Percentiles rank a stretch among this genome's conserved stretches.
Conservation (phyloP, 2,888 invertebrate species). For the Phrixothrix hirtus region DNA sequence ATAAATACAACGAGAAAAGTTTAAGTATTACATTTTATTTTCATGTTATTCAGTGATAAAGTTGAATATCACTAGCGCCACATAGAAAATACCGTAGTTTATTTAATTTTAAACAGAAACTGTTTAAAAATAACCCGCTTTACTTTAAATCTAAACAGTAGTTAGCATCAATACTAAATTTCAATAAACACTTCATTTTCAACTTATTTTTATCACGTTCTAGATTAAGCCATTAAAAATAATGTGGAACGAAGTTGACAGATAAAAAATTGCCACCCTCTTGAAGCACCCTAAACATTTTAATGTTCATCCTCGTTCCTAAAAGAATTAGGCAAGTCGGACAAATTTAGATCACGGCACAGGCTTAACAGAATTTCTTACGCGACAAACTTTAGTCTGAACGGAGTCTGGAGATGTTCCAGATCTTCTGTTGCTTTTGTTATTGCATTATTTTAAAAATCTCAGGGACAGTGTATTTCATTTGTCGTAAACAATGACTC, state of each 20-base stretch:
- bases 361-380: neutral
- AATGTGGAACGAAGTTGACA: too few relatives aligned
- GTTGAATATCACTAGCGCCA: too few relatives aligned
- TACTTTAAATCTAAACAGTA: neutral
- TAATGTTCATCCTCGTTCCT: conserved; percentile 8
- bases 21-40: too few relatives aligned
- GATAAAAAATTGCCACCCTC: neutral
- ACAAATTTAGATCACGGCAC: conserved; percentile 24
- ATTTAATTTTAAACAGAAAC: neutral
- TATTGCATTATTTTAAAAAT: conserved; percentile 2
- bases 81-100: too few relatives aligned
- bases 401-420: conserved; percentile 19
- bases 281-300: conserved; percentile 3
- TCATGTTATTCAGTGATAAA: too few relatives aligned
- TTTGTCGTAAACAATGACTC: conserved; percentile 57
- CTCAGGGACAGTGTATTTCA: conserved; percentile 13
- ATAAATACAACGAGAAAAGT: too few relatives aligned
- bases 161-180: neutral
- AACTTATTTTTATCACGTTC: neutral
- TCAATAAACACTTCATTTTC: neutral
- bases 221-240: neutral
- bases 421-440: conserved; percentile 10
- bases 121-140: neutral
- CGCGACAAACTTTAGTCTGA: conserved; percentile 10
- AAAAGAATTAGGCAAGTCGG: conserved; percentile 19